Conservation (phyloP, 2,797 vertebrate species). For the Brotula barbata region DNA sequence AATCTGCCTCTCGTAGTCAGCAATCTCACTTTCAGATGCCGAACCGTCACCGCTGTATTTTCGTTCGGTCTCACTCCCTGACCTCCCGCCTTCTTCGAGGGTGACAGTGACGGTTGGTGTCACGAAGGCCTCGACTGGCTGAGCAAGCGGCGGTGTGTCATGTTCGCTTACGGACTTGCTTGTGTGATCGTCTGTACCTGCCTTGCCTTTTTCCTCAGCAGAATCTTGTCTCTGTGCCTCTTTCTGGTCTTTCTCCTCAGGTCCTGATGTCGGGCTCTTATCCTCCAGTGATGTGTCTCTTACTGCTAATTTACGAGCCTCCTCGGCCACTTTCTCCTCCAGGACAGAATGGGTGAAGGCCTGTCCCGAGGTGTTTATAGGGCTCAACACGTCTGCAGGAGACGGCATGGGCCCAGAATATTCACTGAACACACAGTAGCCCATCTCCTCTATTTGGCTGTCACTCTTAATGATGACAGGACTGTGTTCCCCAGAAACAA, state of each 20-base stretch:
- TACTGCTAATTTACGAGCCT: slow-evolving; percentile 67
- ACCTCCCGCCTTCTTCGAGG: slow-evolving; percentile 75
- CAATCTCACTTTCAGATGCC: slow-evolving; percentile 73
- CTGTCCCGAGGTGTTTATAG: slow-evolving; percentile 73
- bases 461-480: slow-evolving; percentile 80
- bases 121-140: slow-evolving; percentile 68
- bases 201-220: slow-evolving; percentile 53
- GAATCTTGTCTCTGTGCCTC: slow-evolving; percentile 53
- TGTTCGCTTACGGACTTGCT: slow-evolving; percentile 27
- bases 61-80: slow-evolving; percentile 61
- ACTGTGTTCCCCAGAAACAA: slow-evolving; percentile 76
- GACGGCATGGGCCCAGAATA: slow-evolving; percentile 97
- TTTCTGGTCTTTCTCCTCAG: slow-evolving; percentile 51
- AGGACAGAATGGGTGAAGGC: slow-evolving; percentile 76
- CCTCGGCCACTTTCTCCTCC: slow-evolving; percentile 76
- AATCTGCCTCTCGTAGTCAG: slow-evolving; percentile 82
- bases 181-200: slow-evolving; percentile 32
- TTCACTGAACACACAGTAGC: slow-evolving; percentile 98
- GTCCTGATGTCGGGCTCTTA: slow-evolving; percentile 31
- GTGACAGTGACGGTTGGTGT: slow-evolving; percentile 82
- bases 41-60: slow-evolving; percentile 75
- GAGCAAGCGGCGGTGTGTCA: slow-evolving; percentile 40
- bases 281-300: slow-evolving; percentile 70
- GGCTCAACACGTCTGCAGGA: slow-evolving; percentile 85
- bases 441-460: slow-evolving; percentile 93